phyloP scores from a whole-genome alignment of 30 jellyfish, hydroid and myxozoan species.

The Pseudorhiza aurosa region DNA sequence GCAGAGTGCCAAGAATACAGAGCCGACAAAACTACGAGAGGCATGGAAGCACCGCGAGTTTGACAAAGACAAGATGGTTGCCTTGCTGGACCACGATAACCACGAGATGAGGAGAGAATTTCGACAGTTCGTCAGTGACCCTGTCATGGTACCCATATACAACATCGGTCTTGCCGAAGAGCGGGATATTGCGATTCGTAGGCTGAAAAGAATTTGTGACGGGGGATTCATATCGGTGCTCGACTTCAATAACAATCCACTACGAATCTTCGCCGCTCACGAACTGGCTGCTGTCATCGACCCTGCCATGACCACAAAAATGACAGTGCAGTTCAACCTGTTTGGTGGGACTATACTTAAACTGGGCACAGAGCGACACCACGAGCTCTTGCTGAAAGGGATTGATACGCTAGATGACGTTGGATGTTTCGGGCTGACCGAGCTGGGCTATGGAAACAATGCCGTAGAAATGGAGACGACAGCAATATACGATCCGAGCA shows the following conservation, averaged over 20 bases:
- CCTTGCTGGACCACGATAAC: conserved; percentile 83
- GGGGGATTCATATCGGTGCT: conserved; percentile 92
- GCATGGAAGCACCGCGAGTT: conserved; percentile 62
- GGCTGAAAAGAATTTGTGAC: conserved; percentile 87
- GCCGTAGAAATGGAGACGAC: conserved; percentile 97
- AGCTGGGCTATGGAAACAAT: conserved; percentile 92
- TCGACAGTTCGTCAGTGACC: conserved; percentile 85
- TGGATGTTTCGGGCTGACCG: conserved; percentile 93
- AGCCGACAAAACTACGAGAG: conserved; percentile 75
- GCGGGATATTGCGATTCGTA: conserved; percentile 81
- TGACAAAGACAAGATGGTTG: conserved; percentile 72
- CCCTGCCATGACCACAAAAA: conserved; percentile 95
- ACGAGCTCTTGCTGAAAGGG: conserved; percentile 67
- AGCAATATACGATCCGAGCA: conserved; percentile 77
- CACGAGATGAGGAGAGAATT: conserved; percentile 81
- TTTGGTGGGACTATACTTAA: conserved; percentile 92
- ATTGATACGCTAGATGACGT: conserved; percentile 85
- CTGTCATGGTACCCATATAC: conserved; percentile 83
- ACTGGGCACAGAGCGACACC: conserved; percentile 95
- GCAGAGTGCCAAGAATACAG: conserved; percentile 24
- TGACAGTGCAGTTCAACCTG: conserved; percentile 93
- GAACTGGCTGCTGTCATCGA: conserved; percentile 90
- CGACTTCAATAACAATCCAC: conserved; percentile 80
- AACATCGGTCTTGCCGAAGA: conserved; percentile 78
- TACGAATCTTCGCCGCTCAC: conserved; percentile 92